Evolutionary conservation across 2,113 vertebrate genomes (phyloP), one percentile per base, ranked within the genome.

Genomic region (Gulo gulo): DNA sequence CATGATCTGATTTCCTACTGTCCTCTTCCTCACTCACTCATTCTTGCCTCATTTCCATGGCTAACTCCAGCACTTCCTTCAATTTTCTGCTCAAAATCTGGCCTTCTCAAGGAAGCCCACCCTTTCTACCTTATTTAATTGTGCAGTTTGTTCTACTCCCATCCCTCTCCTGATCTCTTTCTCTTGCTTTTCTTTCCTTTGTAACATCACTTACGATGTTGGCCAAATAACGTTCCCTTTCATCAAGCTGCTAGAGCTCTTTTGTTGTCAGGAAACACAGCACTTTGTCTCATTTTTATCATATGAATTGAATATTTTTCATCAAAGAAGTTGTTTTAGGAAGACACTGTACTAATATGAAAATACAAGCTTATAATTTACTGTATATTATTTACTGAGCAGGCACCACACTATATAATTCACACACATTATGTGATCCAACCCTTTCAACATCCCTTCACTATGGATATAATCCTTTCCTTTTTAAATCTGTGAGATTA

Each of bases 401-500:
- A 95, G 63, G 50, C 21, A 36, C 50, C 63, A 24, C 29, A n/a
- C 15, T 79, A 31, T 76, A 6, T n/a, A 93, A 69, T 65, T 84
- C 55, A 57, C 1, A 85, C 31, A 50, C 7, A 39, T 13, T 13
- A 59, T 67, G 16, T 39, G 88, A 78, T 42, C 39, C 29, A 63
- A 78, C 12, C 16, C 36, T 76, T 84, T 93, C 36, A 84, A 24
- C 9, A 74, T 57, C 34, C 21, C 24, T 93, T 95, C 7, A 8
- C 14, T 42, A 15, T 20, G 67, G n/a, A 26, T 36, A 74, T 21
- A 82, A 93, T 63, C 45, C 61, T 92, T 96, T 13, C 31, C 20
- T 74, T 97, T 88, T 95, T 20, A 96, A 79, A 86, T 31, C 16
- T 4, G n/a, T 79, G 42, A 89, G 59, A 69, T 74, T 78, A 94